A percentile compares a stretch with the other conserved stretches of the same genome.
Conservation (phyloP, 2,797 vertebrate genomes). For the Linurgus olivaceus region DNA sequence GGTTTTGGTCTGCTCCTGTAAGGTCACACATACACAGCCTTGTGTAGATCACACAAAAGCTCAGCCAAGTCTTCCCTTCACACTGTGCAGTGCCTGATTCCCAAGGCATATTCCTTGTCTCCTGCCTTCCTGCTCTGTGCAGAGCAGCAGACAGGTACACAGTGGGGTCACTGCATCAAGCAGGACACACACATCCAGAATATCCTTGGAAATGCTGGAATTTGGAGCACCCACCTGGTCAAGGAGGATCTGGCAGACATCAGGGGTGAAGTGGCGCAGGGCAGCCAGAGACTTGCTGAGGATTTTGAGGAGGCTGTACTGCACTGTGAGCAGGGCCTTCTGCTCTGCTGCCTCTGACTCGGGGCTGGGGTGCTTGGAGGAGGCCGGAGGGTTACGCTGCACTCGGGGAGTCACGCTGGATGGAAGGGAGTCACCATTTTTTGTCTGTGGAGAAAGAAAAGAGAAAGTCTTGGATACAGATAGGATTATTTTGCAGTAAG, state of each 20-base stretch:
- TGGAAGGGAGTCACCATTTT: constrained; percentile 88
- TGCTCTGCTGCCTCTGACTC: constrained; percentile 89
- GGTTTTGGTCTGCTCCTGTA: not conserved
- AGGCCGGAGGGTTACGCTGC: constrained; percentile 77
- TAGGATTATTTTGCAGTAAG: not conserved
- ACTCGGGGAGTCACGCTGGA: constrained; percentile 78
- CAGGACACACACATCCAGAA: not conserved
- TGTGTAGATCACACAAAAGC: not conserved
- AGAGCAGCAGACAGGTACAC: not conserved
- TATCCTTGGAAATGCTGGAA: not conserved
- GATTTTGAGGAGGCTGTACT: constrained; percentile 94
- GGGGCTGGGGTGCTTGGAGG: constrained; percentile 75
- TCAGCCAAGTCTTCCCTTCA: not conserved
- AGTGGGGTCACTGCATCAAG: not conserved
- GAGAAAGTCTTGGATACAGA: not conserved
- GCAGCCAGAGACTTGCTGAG: constrained; percentile 94
- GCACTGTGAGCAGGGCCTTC: constrained; percentile 87
- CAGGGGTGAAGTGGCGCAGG: constrained; percentile 93
- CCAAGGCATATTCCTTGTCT: not conserved
- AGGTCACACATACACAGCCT: fast-evolving
- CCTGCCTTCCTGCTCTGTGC: not conserved
- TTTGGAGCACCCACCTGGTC: constrained; percentile 83
- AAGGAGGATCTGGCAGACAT: constrained; percentile 95
- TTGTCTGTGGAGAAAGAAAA: constrained; percentile 77
- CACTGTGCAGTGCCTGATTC: not conserved